phyloP scores from a whole-genome alignment of 2,888 invertebrate genomes.

The Lepidocyrtoides sp. region DNA sequence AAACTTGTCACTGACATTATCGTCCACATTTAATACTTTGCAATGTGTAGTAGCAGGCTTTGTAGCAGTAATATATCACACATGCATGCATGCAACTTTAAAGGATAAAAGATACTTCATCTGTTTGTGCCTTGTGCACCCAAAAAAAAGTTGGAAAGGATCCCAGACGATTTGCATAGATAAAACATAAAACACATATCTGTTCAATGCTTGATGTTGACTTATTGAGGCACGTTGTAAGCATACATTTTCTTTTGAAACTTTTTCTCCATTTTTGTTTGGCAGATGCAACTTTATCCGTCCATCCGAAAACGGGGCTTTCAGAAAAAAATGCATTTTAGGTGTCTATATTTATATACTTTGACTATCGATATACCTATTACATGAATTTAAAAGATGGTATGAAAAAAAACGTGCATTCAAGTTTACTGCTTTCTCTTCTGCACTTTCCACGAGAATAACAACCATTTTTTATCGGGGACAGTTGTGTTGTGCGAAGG shows the following conservation, averaged over 20 bases:
- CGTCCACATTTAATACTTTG: conserved; percentile 45
- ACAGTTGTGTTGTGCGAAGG: too few species aligned
- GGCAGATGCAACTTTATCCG: conserved; percentile 70
- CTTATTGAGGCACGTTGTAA: conserved; percentile 64
- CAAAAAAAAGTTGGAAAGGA: conserved; percentile 52
- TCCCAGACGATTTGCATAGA: conserved; percentile 66
- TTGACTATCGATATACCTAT: too few species aligned
- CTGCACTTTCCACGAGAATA: neutral
- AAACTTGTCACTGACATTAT: conserved; percentile 69
- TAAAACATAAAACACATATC: conserved; percentile 65
- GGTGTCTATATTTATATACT: neutral
- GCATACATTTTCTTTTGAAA: conserved; percentile 50
- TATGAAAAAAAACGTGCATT: too few species aligned
- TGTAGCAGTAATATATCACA: conserved; percentile 22
- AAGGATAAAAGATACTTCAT: conserved; percentile 2
- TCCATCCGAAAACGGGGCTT: conserved; percentile 25
- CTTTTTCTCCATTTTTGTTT: conserved; percentile 1
- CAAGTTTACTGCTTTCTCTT: neutral
- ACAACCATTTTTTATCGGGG: conserved; percentile 51
- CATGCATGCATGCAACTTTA: conserved; percentile 11
- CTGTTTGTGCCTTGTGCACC: neutral
- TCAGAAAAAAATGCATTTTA: neutral
- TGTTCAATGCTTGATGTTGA: conserved; percentile 22
- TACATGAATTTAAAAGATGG: too few species aligned
- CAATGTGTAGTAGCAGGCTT: neutral